Percentiles rank a stretch among this genome's conserved stretches.
These are phyloP conservation scores for Tuta absoluta DNA, from an alignment of 2,888 invertebrate species.

Conservation along the genomic window DNA sequence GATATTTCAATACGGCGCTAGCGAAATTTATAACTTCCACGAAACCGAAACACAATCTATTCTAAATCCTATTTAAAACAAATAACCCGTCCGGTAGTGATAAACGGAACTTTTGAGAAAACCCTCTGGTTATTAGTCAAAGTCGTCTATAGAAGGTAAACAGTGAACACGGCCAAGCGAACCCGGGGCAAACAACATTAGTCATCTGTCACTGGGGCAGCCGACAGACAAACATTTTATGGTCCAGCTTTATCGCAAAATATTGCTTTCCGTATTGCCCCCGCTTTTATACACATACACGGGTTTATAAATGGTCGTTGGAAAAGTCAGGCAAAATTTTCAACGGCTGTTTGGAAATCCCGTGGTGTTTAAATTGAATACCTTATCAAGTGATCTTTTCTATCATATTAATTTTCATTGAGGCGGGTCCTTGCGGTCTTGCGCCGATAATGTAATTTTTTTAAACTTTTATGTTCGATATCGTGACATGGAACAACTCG, in stretches of 20 bases:
- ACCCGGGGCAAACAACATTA: conserved; percentile 65
- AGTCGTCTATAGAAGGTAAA: conserved; percentile 66
- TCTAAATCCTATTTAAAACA: conserved; percentile 13
- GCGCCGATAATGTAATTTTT: too few relatives aligned
- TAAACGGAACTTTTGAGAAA: conserved; percentile 15
- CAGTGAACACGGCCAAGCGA: conserved; percentile 49
- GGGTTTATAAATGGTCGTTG: not conserved
- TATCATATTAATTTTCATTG: too few relatives aligned
- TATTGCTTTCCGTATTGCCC: conserved; percentile 45
- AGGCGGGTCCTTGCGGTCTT: too few relatives aligned
- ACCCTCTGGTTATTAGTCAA: conserved; percentile 54
- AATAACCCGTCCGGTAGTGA: conserved; percentile 10
- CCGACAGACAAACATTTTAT: conserved; percentile 57
- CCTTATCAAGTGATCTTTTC: too few relatives aligned
- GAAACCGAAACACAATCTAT: not conserved
- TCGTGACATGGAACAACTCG: too few relatives aligned
- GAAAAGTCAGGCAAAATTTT: not conserved
- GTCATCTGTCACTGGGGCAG: conserved; percentile 62
- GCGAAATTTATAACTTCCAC: not conserved
- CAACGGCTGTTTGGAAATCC: too few relatives aligned
- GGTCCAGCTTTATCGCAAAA: conserved; percentile 45
- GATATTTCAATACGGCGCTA: not conserved
- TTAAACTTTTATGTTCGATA: too few relatives aligned
- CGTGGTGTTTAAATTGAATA: too few relatives aligned
- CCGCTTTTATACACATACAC: conserved; percentile 4